Base-by-base conservation (phyloP, 1,140 invertebrate species). In the Phymorhynchus buccinoides region DNA sequence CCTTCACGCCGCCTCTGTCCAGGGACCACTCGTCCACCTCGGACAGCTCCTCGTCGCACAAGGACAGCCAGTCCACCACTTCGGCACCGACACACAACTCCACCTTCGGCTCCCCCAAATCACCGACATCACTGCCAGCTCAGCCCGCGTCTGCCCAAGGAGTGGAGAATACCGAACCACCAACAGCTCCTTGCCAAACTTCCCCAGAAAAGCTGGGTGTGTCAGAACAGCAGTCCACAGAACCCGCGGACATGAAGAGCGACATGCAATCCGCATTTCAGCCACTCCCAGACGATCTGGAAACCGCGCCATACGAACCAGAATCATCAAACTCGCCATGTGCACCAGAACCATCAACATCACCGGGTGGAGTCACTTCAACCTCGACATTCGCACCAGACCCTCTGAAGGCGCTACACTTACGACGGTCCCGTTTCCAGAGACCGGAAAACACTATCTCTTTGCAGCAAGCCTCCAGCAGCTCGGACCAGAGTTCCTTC, bases 401-500 rank as follows among this genome's bases (percentile, higher is more conserved):
- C n/a, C 56, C 56, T 16, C 56, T 62, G 14, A 62, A 35, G 1
- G 37, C 37, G 14, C 18, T 75, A 27, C 73, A 75, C 30, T 27
- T 41, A 37, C 73, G 73, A 27, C 27, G 73, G 9, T 75, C 73
- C 32, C 37, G 73, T 16, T 75, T 75, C 37, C 73, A 75, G 37
- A 75, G 27, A 22, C 73, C 73, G 30, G 35, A 39, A 37, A 41
- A 18, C 73, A 75, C 37, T 7, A 41, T 75, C 37, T 75, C 73
- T 12, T 22, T 75, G 35, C 35, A 75, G 35, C 73, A 75, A 37
- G 6, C 39, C 73, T 75, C 73, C 14, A 75, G 73, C 73, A 75
- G 73, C 73, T 75, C 73, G 14, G 73, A 75, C 1, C 73, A 75
- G 73, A 75, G 73, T 37, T 75, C 73, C 37, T 75, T 37, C 9